Evolutionary conservation across 2,888 invertebrate species (phyloP).

Genomic region (Galerucella calmariensis): DNA sequence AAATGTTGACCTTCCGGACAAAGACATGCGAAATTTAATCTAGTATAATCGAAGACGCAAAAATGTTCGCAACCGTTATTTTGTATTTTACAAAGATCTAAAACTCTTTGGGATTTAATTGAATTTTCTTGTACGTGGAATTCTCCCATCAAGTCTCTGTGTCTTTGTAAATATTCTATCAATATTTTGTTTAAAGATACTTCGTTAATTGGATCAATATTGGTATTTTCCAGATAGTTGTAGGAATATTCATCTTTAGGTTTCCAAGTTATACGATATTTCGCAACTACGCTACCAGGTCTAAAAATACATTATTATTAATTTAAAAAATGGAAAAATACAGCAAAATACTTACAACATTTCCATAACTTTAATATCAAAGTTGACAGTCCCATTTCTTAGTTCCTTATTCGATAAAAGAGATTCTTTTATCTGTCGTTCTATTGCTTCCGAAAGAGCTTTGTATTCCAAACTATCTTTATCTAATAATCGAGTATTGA

Average conservation of each 20-base stretch:
- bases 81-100: conserved; percentile 75
- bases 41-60: conserved; percentile 75
- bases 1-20: conserved; percentile 72
- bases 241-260: conserved; percentile 66
- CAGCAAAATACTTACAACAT: conserved; percentile 66
- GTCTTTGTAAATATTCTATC: conserved; percentile 64
- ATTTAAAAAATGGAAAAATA: neutral
- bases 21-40: conserved; percentile 73
- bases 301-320: conserved; percentile 62
- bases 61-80: conserved; percentile 74
- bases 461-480: conserved; percentile 73
- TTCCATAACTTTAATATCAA: conserved; percentile 71
- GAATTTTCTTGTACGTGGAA: conserved; percentile 67
- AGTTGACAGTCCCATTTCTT: conserved; percentile 68
- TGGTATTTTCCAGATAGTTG: conserved; percentile 46
- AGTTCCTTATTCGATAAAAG: conserved; percentile 68
- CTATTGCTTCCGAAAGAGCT: conserved; percentile 70
- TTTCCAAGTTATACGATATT: conserved; percentile 75
- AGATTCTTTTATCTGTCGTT: conserved; percentile 70
- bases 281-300: conserved; percentile 74
- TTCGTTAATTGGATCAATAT: conserved; percentile 65
- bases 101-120: conserved; percentile 69
- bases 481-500: conserved; percentile 70
- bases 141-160: conserved; percentile 66
- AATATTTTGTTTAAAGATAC: conserved; percentile 58